Evolutionary conservation across 2,888 invertebrate genomes (phyloP).

Genomic region (Pterobdella sp.): DNA sequence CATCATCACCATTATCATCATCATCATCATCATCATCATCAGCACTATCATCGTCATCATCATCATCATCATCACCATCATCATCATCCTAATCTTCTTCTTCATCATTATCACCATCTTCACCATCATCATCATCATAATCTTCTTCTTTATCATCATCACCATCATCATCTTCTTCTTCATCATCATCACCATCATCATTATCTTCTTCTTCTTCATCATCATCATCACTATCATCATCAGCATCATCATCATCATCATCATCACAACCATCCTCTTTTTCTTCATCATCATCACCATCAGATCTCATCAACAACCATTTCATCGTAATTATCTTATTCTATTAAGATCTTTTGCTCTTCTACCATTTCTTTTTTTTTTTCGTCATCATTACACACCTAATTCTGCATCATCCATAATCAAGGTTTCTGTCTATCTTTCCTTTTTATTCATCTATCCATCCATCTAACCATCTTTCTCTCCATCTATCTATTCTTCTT

Average conservation of each 20-base stretch:
- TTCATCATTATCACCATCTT: slow-evolving; percentile 3
- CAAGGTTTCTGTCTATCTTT: no score
- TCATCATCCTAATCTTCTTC: not conserved
- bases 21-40: slow-evolving; percentile 11
- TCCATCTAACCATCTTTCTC: not conserved
- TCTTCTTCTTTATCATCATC: not conserved
- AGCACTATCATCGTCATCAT: not conserved
- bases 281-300: not conserved
- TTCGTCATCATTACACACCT: not conserved
- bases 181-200: slow-evolving; percentile 7
- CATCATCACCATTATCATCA: slow-evolving; percentile 8
- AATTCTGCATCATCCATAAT: not conserved
- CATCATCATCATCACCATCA: slow-evolving; percentile 10
- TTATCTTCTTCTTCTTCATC: not conserved
- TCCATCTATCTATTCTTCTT: slow-evolving; percentile 2
- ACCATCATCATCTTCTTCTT: not conserved
- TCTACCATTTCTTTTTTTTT: not conserved
- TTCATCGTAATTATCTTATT: not conserved
- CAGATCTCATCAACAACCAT: not conserved
- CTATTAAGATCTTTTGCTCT: not conserved
- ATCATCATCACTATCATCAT: not conserved
- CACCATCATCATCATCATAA: slow-evolving; percentile 7
- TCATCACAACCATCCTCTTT: not conserved
- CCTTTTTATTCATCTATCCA: not conserved
- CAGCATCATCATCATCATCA: not conserved